Base-by-base conservation (phyloP, 2,113 vertebrate genomes). In the Gobio gobio region DNA sequence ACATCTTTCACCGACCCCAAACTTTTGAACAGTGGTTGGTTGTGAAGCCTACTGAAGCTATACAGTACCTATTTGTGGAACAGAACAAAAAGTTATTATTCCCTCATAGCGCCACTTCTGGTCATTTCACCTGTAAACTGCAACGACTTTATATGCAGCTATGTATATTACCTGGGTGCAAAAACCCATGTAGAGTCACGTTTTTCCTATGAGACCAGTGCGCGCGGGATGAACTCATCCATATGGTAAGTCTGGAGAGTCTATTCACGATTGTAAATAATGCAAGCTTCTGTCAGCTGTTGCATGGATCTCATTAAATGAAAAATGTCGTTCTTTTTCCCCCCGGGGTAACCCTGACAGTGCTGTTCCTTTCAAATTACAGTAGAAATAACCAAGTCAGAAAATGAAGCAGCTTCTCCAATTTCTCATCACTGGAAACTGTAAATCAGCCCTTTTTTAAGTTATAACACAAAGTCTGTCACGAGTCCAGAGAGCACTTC, bases 251-350 rank as follows among this genome's bases (percentile, higher is more conserved):
- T 84, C 63, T 83, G 58, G 73, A 87, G 66, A 75, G 47, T 43
- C 58, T 73, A 58, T 85, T 22, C 40, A 79, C 12, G 20, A 66
- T 77, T 78, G 75, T 87, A 85, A 86, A 87, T 88, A 87, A 89
- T 85, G 49, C 64, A 84, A 59, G 61, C 85, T 83, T 85, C 66
- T 80, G 66, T 87, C 68, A 89, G 20, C n/a, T 26, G 56, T 47
- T 89, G 86, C 89, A 90, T 89, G 86, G 76, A 89, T 88, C 82
- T 89, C 88, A 89, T 89, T 86, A 78, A 63, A 78, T 61, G 36
- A 59, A 78, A 78, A 49, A 76, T 54, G 14, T 59, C 9, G 24
- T 49, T 77, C 47, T 63, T 22, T 56, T 63, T 66, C 78, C 7
- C 29, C 49, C 16, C 7, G 58, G 54, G 33, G 14, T 24, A 78